phyloP scores from a whole-genome alignment of 2,797 vertebrate species.

The Peromyscus attwateri region DNA sequence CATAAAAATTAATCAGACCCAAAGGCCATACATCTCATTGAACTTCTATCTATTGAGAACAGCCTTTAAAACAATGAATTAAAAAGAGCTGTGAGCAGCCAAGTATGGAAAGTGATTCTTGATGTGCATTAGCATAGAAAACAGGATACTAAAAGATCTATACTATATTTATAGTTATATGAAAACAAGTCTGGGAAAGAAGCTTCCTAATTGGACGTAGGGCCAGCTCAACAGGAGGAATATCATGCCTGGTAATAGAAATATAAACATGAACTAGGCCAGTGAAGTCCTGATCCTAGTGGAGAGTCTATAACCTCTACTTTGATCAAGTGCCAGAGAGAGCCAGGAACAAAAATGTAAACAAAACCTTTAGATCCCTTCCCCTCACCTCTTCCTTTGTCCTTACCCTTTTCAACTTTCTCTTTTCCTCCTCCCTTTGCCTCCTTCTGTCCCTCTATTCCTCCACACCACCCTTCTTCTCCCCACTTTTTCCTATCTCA shows the following conservation, averaged over 20 bases:
- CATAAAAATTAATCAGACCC: background rate
- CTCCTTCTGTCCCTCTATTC: too few relatives aligned
- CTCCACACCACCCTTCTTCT: background rate
- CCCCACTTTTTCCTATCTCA: too few relatives aligned
- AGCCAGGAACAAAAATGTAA: slow-evolving; percentile 41
- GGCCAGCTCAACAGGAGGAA: background rate
- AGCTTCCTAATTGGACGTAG: background rate
- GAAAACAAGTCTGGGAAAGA: slow-evolving; percentile 59
- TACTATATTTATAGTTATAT: slow-evolving; percentile 2
- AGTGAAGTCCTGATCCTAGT: background rate
- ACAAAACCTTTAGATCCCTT: background rate
- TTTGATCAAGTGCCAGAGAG: slow-evolving; percentile 45
- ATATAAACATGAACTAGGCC: background rate
- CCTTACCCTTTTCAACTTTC: background rate
- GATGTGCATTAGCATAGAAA: slow-evolving; percentile 56
- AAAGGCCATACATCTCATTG: background rate
- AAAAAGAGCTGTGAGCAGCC: background rate
- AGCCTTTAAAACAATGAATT: background rate
- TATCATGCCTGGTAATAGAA: background rate
- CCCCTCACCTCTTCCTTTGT: background rate
- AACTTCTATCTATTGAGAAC: background rate
- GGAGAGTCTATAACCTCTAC: too few relatives aligned
- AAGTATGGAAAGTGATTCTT: background rate
- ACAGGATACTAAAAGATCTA: slow-evolving; percentile 3
- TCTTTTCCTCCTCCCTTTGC: background rate